Base-by-base conservation (phyloP, 2,113 vertebrate genomes). In the Lathamus discolor region DNA sequence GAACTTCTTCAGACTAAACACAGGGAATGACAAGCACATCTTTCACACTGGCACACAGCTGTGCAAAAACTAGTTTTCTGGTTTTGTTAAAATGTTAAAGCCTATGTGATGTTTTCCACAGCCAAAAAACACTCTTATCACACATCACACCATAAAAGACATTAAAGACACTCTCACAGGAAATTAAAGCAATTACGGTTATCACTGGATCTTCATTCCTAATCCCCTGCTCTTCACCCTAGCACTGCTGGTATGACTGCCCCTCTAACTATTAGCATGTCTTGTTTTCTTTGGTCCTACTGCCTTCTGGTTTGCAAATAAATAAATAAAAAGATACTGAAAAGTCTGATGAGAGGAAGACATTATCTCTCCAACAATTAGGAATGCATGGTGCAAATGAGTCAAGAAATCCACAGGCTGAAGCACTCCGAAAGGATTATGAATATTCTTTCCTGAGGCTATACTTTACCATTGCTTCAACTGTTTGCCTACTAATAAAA, bases 361-460 rank as follows among this genome's bases (percentile, higher is more conserved):
- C 5, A 17, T 37, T 77, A 83, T 43, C 37, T 70, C 82, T 88
- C 90, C 49, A 92, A 69, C 12, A 61, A 87, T 91, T 66, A 89
- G 79, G 16, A 90, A 90, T n/a, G n/a, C 15, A 78, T 15, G 33
- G 33, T 74, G 39, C 52, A 54, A 95, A 91, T 9, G 16, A 95
- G 49, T 59, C 82, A 77, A 75, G 67, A 91, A 93, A 85, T 66
- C 37, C 70, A 92, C 10, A 88, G 33, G 72, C 28, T 80, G 75
- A 86, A 93, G 69, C 25, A 85, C 29, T 48, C 75, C 85, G 46
- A 77, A 94, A 78, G 72, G 54, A 90, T 57, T 81, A 72, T 9
- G 59, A 46, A 63, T 63, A 86, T 49, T 92, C 51, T 80, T 92
- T 86, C 94, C 90, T 39, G 23, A 96, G 90, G 90, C 63, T 86